Conservation (phyloP, 2,797 vertebrate genomes). For the Mareca strepera region DNA sequence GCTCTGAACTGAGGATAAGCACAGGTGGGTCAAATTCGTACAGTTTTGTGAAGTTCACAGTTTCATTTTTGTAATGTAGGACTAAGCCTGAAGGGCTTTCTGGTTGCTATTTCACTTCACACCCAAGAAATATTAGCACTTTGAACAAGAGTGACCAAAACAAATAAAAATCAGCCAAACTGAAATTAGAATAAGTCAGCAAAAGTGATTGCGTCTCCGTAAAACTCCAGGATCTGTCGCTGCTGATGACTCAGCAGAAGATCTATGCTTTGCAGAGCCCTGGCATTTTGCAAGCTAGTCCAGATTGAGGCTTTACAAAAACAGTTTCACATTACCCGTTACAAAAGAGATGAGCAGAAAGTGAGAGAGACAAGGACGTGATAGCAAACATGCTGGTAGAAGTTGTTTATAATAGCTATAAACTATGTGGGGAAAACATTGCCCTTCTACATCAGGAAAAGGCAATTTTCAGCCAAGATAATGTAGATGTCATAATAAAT, state of each 20-base stretch:
- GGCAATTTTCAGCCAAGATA: constrained; percentile 13
- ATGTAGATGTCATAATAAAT: constrained; percentile 32
- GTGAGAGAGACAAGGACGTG: not conserved
- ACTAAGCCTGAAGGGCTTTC: not conserved
- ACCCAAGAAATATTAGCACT: not conserved
- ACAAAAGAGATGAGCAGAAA: not conserved
- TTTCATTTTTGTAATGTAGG: not conserved
- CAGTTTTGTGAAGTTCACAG: not conserved
- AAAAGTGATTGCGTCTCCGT: not conserved
- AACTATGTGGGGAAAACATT: not conserved
- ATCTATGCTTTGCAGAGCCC: not conserved
- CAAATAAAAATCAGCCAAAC: constrained; percentile 10
- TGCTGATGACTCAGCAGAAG: constrained; percentile 14
- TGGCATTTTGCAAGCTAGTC: not conserved
- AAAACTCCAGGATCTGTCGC: not conserved
- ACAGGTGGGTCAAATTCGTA: not conserved
- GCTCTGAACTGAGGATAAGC: not conserved
- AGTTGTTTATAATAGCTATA: constrained; percentile 39
- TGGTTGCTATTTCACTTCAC: not conserved
- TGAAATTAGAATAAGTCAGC: constrained; percentile 17
- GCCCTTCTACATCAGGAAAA: not conserved
- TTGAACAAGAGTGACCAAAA: not conserved
- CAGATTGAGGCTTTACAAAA: not conserved
- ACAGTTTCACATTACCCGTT: not conserved
- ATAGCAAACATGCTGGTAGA: not conserved